Conservation (phyloP, 2,888 invertebrate species). For the Oscheius sp. region DNA sequence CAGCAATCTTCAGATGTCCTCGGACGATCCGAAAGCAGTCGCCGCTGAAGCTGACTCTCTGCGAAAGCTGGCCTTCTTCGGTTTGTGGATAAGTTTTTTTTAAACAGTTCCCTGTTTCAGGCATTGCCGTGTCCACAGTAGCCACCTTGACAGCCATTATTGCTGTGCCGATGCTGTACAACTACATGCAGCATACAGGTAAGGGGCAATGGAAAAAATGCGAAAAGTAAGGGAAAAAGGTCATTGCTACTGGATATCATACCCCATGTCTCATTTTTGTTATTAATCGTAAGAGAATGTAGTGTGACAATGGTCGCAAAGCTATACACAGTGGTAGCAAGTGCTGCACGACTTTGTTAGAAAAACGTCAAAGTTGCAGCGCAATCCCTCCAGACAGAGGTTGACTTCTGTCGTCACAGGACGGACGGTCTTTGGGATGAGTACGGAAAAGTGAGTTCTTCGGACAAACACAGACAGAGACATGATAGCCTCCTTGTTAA, state of each 20-base stretch:
- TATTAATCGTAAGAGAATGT: too few species aligned
- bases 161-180: constrained; percentile 63
- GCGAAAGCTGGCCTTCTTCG: constrained; percentile 36
- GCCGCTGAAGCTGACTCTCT: constrained; percentile 34
- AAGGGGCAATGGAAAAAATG: constrained; percentile 1
- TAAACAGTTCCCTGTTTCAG: background rate
- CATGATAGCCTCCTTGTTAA: background rate
- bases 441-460: constrained; percentile 42
- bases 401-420: constrained; percentile 61
- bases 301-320: too few species aligned
- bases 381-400: constrained; percentile 47
- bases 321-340: too few species aligned
- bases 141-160: constrained; percentile 61
- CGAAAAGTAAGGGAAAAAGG: too few species aligned
- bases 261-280: too few species aligned
- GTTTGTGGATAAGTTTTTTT: background rate
- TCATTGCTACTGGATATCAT: too few species aligned
- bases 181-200: constrained; percentile 64
- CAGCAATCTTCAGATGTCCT: constrained; percentile 28
- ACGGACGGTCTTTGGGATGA: constrained; percentile 62
- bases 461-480: too few species aligned
- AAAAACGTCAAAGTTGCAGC: too few species aligned
- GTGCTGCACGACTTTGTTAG: too few species aligned
- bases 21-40: constrained; percentile 34
- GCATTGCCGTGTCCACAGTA: constrained; percentile 55